Evolutionary conservation across 2,113 vertebrate species (phyloP).

Genomic region (Rana temporaria): DNA sequence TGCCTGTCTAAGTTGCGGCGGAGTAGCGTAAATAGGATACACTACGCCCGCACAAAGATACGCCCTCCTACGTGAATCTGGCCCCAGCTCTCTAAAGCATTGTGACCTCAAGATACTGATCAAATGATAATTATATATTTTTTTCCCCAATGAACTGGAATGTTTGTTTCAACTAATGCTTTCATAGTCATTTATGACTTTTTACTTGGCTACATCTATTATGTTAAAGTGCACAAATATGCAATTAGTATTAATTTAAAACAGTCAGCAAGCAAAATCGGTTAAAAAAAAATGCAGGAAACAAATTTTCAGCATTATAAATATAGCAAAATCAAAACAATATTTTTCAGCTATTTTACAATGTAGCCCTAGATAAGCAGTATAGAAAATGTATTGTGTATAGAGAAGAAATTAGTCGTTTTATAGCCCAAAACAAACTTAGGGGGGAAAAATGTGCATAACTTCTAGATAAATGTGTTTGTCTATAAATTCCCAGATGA

Average conservation of each 20-base stretch:
- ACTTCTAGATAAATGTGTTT: slow-evolving; percentile 32
- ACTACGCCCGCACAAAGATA: too few species aligned
- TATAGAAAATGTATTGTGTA: slow-evolving; percentile 31
- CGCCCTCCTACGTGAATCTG: too few species aligned
- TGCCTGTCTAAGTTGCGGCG: too few species aligned
- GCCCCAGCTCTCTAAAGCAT: too few species aligned
- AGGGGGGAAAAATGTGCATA: slow-evolving; percentile 6
- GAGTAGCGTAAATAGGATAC: too few species aligned
- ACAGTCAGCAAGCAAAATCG: slow-evolving; percentile 8
- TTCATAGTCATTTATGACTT: too few species aligned
- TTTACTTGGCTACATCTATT: too few species aligned
- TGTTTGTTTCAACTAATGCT: too few species aligned
- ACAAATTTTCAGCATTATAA: slow-evolving; percentile 3
- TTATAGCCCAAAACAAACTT: slow-evolving; percentile 38
- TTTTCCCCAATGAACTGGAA: too few species aligned
- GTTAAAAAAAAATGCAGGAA: neutral
- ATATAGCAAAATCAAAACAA: slow-evolving; percentile 7
- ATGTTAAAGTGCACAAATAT: slow-evolving; percentile 1
- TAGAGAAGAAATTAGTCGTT: slow-evolving; percentile 27
- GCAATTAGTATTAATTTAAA: neutral
- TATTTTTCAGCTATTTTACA: slow-evolving; percentile 18
- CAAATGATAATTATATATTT: too few species aligned
- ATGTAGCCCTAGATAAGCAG: slow-evolving; percentile 7
- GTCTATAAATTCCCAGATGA: slow-evolving; percentile 25
- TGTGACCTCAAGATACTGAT: too few species aligned